Evolutionary conservation across 2,888 invertebrate genomes (phyloP), one percentile per base, ranked within the genome.

Genomic region (Dicranocentrus wangi): DNA sequence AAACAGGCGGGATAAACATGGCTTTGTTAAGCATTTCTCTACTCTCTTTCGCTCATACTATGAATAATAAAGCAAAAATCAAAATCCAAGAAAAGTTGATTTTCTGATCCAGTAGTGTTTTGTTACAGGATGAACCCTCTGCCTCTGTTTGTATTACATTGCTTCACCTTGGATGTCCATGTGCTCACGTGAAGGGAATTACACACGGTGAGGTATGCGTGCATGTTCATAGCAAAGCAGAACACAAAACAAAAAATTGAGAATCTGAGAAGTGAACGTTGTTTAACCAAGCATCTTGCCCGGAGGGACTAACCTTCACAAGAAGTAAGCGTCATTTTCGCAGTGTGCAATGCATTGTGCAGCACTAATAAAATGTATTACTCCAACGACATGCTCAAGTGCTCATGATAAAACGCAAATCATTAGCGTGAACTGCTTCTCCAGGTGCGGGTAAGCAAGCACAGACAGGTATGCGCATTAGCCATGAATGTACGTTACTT

Each of bases 221-320:
- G 10, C 3, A 32, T 32, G 10, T 32, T 10, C 32, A 32, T 32
- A 32, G 32, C 32, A 32, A 32, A n/a, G n/a, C n/a, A n/a, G n/a
- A n/a, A n/a, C n/a, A n/a, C n/a, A n/a, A n/a, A n/a, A n/a, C n/a
- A n/a, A 32, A 32, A 32, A 7, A 32, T 32, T 32, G 3, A 32
- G 32, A 7, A 32, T 32, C 3, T 32, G 10, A 32, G 32, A 7
- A 32, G 1, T 3, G 65, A 65, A 43, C 42, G 5, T 43, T 65
- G 39, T 42, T 43, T 19, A 51, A 19, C 17, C 15, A 47, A 47
- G 3, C 51, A 51, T 2, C 53, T 53, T 71, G 27, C 43, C 71
- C 60, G 25, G 60, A 60, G 71, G 60, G 71, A 43, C 25, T 71
- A 71, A 71, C 71, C 71, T 71, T 71, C 71, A 71, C 39, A 60